phyloP scores from a whole-genome alignment of 2,797 vertebrate genomes.

The Macrochelys suwanniensis region DNA sequence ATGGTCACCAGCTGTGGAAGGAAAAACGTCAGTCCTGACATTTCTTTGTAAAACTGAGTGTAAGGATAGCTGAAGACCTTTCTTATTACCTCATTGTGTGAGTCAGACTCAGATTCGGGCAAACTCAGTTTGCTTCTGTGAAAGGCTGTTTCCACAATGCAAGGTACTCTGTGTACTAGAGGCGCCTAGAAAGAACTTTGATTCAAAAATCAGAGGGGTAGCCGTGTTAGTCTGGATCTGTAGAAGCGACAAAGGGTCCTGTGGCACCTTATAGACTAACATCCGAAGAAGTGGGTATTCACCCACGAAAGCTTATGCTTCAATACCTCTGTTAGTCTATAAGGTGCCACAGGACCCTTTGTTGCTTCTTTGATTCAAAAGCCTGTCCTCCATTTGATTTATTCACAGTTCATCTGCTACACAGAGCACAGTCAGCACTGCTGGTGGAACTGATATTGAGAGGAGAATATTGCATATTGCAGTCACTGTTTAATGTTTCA shows the following conservation, averaged over 20 bases:
- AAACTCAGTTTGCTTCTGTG: neutral
- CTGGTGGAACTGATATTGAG: neutral
- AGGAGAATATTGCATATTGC: neutral
- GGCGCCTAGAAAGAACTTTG: neutral
- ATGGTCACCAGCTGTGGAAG: neutral
- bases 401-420: neutral
- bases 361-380: rapidly evolving
- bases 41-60: neutral
- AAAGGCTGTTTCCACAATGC: neutral
- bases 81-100: neutral
- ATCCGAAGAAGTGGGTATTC: no score
- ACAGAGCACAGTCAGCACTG: neutral
- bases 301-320: no score
- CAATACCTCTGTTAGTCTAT: no score
- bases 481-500: conserved; percentile 32
- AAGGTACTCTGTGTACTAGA: neutral
- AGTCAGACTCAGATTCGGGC: neutral
- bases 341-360: no score
- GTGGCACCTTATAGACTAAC: no score
- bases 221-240: no score
- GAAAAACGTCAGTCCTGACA: neutral
- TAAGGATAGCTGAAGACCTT: neutral
- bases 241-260: no score
- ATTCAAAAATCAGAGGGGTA: no score
- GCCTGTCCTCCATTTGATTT: neutral